phyloP scores from a whole-genome alignment of 2,113 vertebrate species.

The Corythoichthys intestinalis region DNA sequence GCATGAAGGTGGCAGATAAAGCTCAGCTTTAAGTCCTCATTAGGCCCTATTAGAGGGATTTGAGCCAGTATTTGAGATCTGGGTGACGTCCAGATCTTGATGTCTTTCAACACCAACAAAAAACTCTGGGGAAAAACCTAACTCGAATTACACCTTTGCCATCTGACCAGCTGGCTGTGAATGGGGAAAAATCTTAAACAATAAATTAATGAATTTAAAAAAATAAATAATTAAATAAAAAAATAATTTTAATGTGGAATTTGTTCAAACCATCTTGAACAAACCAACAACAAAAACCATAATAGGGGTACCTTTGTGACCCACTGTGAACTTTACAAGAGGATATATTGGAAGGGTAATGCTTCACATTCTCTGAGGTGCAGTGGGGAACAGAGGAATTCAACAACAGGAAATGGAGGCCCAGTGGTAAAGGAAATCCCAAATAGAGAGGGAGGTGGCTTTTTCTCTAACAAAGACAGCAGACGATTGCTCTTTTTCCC shows the following conservation, averaged over 20 bases:
- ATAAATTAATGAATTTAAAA: conserved; percentile 8
- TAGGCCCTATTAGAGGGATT: conserved; percentile 30
- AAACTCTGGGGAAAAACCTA: conserved; percentile 28
- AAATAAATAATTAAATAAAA: neutral
- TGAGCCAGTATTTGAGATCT: conserved; percentile 39
- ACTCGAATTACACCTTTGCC: conserved; percentile 39
- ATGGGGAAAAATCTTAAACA: conserved; percentile 8
- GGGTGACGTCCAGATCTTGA: conserved; percentile 41
- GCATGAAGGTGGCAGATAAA: conserved; percentile 25
- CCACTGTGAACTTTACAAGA: conserved; percentile 4
- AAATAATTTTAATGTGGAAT: neutral
- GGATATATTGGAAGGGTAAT: conserved; percentile 19
- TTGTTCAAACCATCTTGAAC: conserved; percentile 10
- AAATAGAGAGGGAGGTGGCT: conserved; percentile 28
- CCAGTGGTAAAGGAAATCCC: conserved; percentile 61
- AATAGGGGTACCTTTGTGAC: conserved; percentile 6
- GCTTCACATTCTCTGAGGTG: conserved; percentile 46
- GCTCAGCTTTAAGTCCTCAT: conserved; percentile 32
- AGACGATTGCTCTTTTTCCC: conserved; percentile 14
- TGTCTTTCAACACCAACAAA: conserved; percentile 46
- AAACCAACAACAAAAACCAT: neutral
- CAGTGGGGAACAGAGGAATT: conserved; percentile 62
- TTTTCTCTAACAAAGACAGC: conserved; percentile 29
- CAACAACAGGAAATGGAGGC: conserved; percentile 74
- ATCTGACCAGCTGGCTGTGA: conserved; percentile 23